Base-by-base conservation (phyloP, 2,797 vertebrate genomes). In the Neoniphon sammara region DNA sequence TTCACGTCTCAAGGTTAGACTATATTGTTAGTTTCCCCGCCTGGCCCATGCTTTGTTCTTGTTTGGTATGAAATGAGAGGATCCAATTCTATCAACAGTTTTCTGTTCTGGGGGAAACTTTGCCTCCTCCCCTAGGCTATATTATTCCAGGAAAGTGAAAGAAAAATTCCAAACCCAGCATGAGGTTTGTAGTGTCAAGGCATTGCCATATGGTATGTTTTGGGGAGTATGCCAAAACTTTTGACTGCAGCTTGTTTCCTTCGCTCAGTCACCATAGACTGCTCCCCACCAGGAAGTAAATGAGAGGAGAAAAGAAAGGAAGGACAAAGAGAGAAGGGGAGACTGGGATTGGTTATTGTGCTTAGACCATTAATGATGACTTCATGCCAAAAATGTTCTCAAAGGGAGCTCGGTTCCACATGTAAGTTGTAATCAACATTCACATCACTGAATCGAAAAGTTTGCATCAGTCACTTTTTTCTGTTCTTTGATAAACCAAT, bases 1-100 rank as follows among this genome's bases (percentile, higher is more conserved):
- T 87, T 85, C 89, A 89, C 86, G 86, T 91, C 85, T 90, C 89
- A 93, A 93, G 91, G 92, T 93, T 89, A 91, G 80, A 88, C 79
- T 83, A 72, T 80, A 82, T 87, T 88, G 89, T 91, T 89, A 88
- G 85, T 78, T 86, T 81, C 66, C 64, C 36, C 42, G 72, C 70
- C 64, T 66, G 82, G 82, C 58, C 78, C 34, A 17, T 63, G 75
- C 89, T 91, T 91, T 86, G 85, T 87, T 88, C 87, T 87, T 91
- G 78, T 91, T 91, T 90, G 79, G 83, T 89, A 85, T 62, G 75
- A 90, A 87, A 92, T 89, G 78, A 88, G 80, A 88, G 64, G 74
- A 85, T 87, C 70, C 74, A 77, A 53, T 86, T 88, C 84, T 84
- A 88, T 90, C 79, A 83, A 61, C 65, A 44, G 81, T 84, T 84